Evolutionary conservation across 2,888 invertebrate genomes (phyloP), one percentile per base, ranked within the genome.

Genomic region (Siphonodentalium dalli): DNA sequence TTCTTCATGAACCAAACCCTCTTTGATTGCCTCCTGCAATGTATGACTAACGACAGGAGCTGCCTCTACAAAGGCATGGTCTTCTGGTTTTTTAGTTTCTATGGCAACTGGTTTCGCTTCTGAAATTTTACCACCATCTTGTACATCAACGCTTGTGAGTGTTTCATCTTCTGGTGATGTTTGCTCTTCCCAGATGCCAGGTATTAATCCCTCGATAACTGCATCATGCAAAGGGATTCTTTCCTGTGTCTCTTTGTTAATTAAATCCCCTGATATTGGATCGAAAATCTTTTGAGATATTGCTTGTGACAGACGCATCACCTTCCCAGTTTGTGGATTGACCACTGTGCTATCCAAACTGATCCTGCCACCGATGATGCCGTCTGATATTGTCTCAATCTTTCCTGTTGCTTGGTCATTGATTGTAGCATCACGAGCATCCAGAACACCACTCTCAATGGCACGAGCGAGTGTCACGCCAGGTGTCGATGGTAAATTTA

Each of bases 271-370:
- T 80, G 89, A 88, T 80, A 93, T 91, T 0, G 93, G 91, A 74
- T 95, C 93, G 81, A 89, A 89, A 39, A 96, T 86, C 77, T 93
- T 92, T 71, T 88, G 87, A 77, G 92, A 91, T 72, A 97, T 95
- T 23, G 94, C 94, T 85, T 95, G 92, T 60, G 93, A 83, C 61
- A 97, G 85, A 23, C 93, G 91, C 34, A 95, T 85, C 77, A 89
- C 88, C 61, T 78, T 78, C 24, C 83, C 82, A 45, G 92, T 82
- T 90, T 91, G 57, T 92, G 85, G 75, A 56, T 76, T 71, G 33
- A 74, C 58, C 15, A 75, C 54, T n/a, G n/a, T n/a, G n/a, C n/a
- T n/a, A n/a, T n/a, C n/a, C n/a, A n/a, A n/a, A n/a, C n/a, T n/a
- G n/a, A n/a, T n/a, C n/a, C n/a, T n/a, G n/a, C n/a, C n/a, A n/a